phyloP scores from a whole-genome alignment of 2,888 invertebrate genomes.

The Drosophila anomalata region DNA sequence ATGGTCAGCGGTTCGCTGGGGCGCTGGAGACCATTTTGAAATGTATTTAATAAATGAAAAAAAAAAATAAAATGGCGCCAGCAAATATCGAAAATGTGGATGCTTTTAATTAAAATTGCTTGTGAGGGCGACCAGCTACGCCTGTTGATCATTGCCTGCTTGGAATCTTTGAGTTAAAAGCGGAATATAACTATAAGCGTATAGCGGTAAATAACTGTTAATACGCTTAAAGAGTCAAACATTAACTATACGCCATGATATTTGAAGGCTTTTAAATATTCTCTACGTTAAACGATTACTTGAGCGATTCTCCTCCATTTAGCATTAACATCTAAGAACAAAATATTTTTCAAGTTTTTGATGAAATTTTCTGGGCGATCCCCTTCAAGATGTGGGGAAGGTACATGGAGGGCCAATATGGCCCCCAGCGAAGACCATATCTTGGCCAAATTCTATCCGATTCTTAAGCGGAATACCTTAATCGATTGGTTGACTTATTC shows the following conservation, averaged over 20 bases:
- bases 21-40: slow-evolving; percentile 43
- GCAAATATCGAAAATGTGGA: slow-evolving; percentile 39
- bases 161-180: slow-evolving; percentile 6
- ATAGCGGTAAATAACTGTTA: slow-evolving; percentile 18
- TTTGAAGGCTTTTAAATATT: too few relatives aligned
- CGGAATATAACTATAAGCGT: background rate
- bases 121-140: slow-evolving; percentile 19
- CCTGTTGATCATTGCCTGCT: slow-evolving; percentile 22
- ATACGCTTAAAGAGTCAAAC: slow-evolving; percentile 37
- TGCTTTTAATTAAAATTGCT: slow-evolving; percentile 55
- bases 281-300: too few relatives aligned
- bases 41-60: slow-evolving; percentile 42
- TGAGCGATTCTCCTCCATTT: too few relatives aligned
- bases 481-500: too few relatives aligned
- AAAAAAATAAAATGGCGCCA: slow-evolving; percentile 23
- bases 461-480: too few relatives aligned
- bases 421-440: too few relatives aligned
- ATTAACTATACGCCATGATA: slow-evolving; percentile 50
- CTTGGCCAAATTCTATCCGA: too few relatives aligned
- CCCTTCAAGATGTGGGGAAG: too few relatives aligned
- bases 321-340: too few relatives aligned
- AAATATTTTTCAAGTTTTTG: too few relatives aligned
- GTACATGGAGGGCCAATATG: too few relatives aligned
- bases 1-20: slow-evolving; percentile 23
- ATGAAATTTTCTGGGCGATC: too few relatives aligned